A percentile compares a stretch with the other conserved stretches of the same genome.
Conservation (phyloP, 2,888 invertebrate species). For the Acanthosepion esculentum region DNA sequence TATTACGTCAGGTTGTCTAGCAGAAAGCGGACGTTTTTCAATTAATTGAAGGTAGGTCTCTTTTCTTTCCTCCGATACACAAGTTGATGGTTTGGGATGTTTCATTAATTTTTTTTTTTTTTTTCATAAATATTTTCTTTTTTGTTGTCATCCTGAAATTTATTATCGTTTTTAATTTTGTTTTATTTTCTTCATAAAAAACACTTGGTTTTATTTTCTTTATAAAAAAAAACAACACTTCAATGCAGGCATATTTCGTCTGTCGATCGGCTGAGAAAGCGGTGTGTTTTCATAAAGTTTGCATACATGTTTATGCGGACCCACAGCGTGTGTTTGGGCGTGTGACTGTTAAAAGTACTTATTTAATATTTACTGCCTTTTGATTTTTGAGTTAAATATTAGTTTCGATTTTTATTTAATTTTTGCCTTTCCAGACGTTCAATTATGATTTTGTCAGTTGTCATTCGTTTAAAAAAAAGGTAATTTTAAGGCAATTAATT, state of each 20-base stretch:
- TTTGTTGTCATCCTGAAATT: not conserved
- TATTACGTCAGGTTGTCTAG: constrained; percentile 6
- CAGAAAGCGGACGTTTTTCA: not conserved
- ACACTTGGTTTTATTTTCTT: not conserved
- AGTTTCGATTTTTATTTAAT: too few relatives aligned
- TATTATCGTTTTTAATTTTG: too few relatives aligned
- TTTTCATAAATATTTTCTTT: not conserved
- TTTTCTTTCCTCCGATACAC: not conserved
- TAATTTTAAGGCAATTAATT: too few relatives aligned
- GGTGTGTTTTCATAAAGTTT: not conserved
- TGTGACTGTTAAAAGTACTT: too few relatives aligned
- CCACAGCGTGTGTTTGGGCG: too few relatives aligned
- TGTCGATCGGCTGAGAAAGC: not conserved
- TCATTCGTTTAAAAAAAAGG: too few relatives aligned
- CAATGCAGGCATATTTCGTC: not conserved
- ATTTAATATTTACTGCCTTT: too few relatives aligned
- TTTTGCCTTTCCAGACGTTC: too few relatives aligned
- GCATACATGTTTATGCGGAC: too few relatives aligned
- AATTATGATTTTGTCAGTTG: too few relatives aligned
- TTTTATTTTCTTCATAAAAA: too few relatives aligned
- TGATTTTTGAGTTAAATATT: too few relatives aligned
- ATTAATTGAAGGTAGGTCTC: constrained; percentile 16
- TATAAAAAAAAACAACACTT: not conserved
- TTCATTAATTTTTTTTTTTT: not conserved
- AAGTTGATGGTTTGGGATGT: not conserved